A percentile compares a stretch with the other conserved stretches of the same genome.
Evolutionary conservation across 2,113 vertebrate species (phyloP).

Genomic region (Barbus barbus): DNA sequence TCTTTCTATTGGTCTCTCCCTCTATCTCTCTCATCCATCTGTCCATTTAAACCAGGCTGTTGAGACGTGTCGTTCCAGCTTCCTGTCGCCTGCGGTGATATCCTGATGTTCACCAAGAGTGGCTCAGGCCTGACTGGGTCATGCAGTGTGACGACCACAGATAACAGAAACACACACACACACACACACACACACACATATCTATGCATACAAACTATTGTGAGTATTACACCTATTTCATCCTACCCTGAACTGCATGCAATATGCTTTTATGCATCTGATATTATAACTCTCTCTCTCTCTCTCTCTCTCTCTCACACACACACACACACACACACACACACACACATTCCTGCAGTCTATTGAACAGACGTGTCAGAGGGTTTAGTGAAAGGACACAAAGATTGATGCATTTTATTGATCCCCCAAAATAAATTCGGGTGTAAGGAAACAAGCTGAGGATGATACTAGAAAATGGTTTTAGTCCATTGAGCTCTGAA

Average conservation of each 20-base stretch:
- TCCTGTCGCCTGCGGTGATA: slow-evolving; percentile 29
- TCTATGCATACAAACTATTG: no score
- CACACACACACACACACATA: background rate
- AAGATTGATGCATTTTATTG: background rate
- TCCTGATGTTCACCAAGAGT: slow-evolving; percentile 17
- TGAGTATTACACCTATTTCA: no score
- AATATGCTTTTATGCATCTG: no score
- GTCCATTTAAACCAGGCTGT: slow-evolving; percentile 13
- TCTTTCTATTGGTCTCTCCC: background rate
- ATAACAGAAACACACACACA: background rate
- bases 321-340: no score
- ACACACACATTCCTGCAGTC: background rate
- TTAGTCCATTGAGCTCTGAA: no score
- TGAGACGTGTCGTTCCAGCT: slow-evolving; percentile 22
- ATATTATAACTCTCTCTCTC: no score
- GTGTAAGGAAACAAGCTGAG: slow-evolving; percentile 9
- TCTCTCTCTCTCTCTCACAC: no score
- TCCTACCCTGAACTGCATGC: no score
- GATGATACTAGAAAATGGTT: background rate
- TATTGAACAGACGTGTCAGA: background rate
- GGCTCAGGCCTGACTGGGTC: background rate
- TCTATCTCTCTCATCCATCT: background rate
- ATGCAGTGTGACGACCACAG: slow-evolving; percentile 1
- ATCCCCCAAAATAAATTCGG: background rate
- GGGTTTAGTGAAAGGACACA: background rate